phyloP scores from a whole-genome alignment of 53 echinoderm and acorn worm species.

The Apostichopus leukothele region DNA sequence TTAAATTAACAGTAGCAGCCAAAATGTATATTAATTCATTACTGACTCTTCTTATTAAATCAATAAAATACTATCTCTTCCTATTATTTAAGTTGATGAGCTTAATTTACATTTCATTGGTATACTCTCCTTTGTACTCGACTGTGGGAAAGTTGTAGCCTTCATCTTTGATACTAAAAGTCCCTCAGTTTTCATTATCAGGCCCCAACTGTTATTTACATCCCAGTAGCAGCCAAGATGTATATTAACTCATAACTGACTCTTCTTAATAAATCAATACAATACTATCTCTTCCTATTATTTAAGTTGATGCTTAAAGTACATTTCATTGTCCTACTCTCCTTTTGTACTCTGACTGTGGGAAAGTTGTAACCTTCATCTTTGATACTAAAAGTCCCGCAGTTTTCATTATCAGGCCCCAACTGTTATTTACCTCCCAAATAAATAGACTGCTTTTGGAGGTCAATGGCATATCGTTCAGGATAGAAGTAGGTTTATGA shows the following conservation, averaged over 20 bases:
- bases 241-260: too few relatives aligned
- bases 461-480: neutral
- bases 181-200: neutral
- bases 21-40: too few relatives aligned
- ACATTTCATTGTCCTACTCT: neutral
- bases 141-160: constrained; percentile 13
- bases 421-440: too few relatives aligned
- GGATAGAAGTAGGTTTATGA: neutral
- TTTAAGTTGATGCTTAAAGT: neutral
- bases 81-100: neutral
- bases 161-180: neutral
- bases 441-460: neutral
- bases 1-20: too few relatives aligned
- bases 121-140: neutral
- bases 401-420: neutral
- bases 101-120: neutral
- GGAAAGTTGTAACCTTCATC: constrained; percentile 1
- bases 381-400: neutral
- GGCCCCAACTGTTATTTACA: too few relatives aligned
- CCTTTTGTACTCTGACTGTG: neutral
- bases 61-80: neutral
- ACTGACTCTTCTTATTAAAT: neutral
- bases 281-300: neutral
- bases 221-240: too few relatives aligned
- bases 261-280: neutral